Evolutionary conservation across 2,888 invertebrate genomes (phyloP), one percentile per base, ranked within the genome.

Genomic region (Ophion ellenae): DNA sequence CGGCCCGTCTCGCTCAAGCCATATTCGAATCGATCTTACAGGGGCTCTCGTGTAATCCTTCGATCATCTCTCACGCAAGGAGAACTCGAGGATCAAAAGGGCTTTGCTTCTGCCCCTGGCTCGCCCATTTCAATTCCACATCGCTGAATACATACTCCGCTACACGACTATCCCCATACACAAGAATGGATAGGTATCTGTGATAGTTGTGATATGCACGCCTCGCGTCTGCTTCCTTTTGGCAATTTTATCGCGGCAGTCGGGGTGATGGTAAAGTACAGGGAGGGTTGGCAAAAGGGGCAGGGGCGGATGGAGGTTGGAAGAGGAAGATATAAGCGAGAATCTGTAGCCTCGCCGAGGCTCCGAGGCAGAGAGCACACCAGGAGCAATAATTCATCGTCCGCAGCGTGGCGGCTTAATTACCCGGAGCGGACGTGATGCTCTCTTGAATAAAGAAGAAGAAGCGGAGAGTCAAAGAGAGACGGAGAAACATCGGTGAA

Each of bases 331-430:
- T 66, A 80, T 57, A 73, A 80, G 63, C 75, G 67, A 80, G 70
- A 76, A 83, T 77, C 85, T 75, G 71, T 66, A 75, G 74, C 74
- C 79, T 80, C 79, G 69, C 75, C 79, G 83, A 53, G 79, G 57
- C 77, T 66, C 20, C 59, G 78, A 83, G 83, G 76, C 81, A 76
- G 63, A 76, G 57, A 66, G 76, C 81, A 40, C 78, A 81, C 83
- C 86, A 86, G 86, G 83, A 84, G 87, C 85, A 87, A 89, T 89
- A 89, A 89, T 90, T 90, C 88, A 90, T 89, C 88, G 86, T 89
- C 87, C 83, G 86, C 89, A 81, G 87, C 89, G 87, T 87, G 88
- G 87, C 86, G 89, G 88, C 88, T 90, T 89, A 89, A 90, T 90
- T 90, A 89, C 89, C 89, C 89, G 87, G 70, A 83, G 88, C 87